A percentile compares a stretch with the other conserved stretches of the same genome.
Evolutionary conservation across 1,140 invertebrate species (phyloP).

Genomic region (Micrasema longulum): DNA sequence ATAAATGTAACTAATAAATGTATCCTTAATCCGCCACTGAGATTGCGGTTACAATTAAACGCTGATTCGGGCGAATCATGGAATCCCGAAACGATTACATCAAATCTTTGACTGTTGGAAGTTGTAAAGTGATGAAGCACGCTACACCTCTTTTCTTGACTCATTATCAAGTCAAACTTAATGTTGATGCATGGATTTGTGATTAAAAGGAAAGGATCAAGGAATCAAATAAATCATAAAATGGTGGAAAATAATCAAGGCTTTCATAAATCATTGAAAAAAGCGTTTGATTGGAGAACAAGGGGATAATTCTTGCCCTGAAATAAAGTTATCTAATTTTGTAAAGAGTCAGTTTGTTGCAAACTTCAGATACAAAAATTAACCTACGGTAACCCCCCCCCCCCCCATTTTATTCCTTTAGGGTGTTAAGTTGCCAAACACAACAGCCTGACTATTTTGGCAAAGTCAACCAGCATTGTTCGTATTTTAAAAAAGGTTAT

Average conservation of each 20-base stretch:
- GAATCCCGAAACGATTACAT: slow-evolving; percentile 53
- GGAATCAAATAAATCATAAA: slow-evolving; percentile 23
- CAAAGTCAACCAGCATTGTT: too few species aligned
- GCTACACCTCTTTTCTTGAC: slow-evolving; percentile 41
- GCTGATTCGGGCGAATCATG: slow-evolving; percentile 44
- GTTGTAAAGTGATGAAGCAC: slow-evolving; percentile 34
- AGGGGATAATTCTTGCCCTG: too few species aligned
- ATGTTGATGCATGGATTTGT: slow-evolving; percentile 55
- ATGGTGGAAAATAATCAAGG: slow-evolving; percentile 20
- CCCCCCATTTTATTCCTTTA: too few species aligned
- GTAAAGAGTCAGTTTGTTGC: too few species aligned
- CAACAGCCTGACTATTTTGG: too few species aligned
- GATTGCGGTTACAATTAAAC: slow-evolving; percentile 37
- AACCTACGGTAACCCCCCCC: too few species aligned
- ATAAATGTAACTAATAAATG: too few species aligned
- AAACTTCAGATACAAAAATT: too few species aligned
- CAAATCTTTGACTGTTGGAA: slow-evolving; percentile 26
- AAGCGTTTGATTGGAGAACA: too few species aligned
- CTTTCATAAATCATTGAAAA: slow-evolving; percentile 7
- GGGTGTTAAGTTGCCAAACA: too few species aligned
- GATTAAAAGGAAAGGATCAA: slow-evolving; percentile 42
- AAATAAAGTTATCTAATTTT: too few species aligned
- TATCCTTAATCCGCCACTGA: background rate
- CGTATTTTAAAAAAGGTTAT: too few species aligned
- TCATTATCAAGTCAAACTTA: slow-evolving; percentile 54